Percentiles rank a stretch among this genome's conserved stretches.
phyloP scores from a whole-genome alignment of 1,140 invertebrate genomes.

The Samia ricini region DNA sequence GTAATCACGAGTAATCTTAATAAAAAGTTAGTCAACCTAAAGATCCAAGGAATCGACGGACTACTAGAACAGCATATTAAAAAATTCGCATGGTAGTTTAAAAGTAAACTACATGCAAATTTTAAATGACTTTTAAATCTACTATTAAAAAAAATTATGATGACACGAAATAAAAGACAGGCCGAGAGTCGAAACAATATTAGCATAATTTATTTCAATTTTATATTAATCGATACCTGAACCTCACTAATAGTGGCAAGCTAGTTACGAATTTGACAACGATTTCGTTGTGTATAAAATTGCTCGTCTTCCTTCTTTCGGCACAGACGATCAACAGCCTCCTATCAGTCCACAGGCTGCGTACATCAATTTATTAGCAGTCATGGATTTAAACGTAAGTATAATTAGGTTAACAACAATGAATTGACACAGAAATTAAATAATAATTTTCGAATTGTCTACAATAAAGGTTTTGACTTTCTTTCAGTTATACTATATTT shows the following conservation, averaged over 20 bases:
- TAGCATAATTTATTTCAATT: constrained; percentile 14
- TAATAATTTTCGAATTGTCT: not conserved
- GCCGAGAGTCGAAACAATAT: constrained; percentile 4
- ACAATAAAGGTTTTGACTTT: constrained; percentile 6
- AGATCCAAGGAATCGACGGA: not conserved
- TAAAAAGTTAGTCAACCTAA: not conserved
- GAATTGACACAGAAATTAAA: not conserved
- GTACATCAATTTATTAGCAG: constrained; percentile 7
- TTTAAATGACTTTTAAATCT: not conserved
- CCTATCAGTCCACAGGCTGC: constrained; percentile 16
- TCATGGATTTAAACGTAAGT: constrained; percentile 28
- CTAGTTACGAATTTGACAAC: constrained; percentile 23
- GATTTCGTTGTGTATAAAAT: constrained; percentile 32
- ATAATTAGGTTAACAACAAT: not conserved
- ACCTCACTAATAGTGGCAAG: constrained; percentile 10
- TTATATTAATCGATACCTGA: constrained; percentile 17
- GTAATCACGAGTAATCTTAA: not conserved
- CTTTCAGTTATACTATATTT: constrained; percentile 24
- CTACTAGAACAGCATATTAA: not conserved
- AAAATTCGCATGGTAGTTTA: not conserved
- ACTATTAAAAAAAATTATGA: constrained; percentile 6
- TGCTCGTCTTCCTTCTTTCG: constrained; percentile 23
- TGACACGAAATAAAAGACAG: not conserved
- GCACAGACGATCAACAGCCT: constrained; percentile 22
- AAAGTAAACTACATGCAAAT: not conserved